phyloP scores from a whole-genome alignment of 2,888 invertebrate genomes.

The Sinohyriopsis cumingii region DNA sequence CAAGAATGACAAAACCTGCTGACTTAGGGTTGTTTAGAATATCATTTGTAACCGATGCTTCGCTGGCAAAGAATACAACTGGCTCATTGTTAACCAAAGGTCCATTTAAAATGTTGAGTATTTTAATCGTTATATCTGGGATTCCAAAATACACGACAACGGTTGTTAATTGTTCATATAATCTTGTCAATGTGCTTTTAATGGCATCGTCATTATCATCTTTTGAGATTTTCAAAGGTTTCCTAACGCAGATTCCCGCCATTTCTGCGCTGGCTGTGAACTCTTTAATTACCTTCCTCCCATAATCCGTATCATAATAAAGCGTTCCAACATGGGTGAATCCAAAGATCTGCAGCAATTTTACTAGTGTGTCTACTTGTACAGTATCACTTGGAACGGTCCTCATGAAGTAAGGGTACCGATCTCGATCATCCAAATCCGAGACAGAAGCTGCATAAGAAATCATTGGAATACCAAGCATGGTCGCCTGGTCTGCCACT shows the following conservation, averaged over 20 bases:
- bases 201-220: conserved; percentile 14
- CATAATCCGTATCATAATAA: conserved; percentile 54
- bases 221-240: conserved; percentile 32
- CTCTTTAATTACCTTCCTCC: conserved; percentile 41
- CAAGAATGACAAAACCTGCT: conserved; percentile 47
- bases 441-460: conserved; percentile 52
- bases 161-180: conserved; percentile 20
- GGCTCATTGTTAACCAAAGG: conserved; percentile 1
- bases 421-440: conserved; percentile 42
- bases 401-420: conserved; percentile 52
- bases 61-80: conserved; percentile 55
- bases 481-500: conserved; percentile 43
- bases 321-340: conserved; percentile 49
- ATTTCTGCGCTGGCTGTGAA: conserved; percentile 38
- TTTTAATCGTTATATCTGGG: conserved; percentile 35
- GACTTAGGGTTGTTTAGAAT: conserved; percentile 34
- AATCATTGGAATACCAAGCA: conserved; percentile 45
- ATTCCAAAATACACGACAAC: conserved; percentile 55
- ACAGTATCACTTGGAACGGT: conserved; percentile 53
- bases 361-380: conserved; percentile 52
- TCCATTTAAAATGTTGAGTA: conserved; percentile 35
- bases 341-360: conserved; percentile 38
- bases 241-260: conserved; percentile 53
- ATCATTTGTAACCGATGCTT: conserved; percentile 51
- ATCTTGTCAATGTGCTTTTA: conserved; percentile 5